These are phyloP conservation scores for Salmo trutta DNA, from an alignment of 2,797 vertebrate species.

Conservation along the genomic window DNA sequence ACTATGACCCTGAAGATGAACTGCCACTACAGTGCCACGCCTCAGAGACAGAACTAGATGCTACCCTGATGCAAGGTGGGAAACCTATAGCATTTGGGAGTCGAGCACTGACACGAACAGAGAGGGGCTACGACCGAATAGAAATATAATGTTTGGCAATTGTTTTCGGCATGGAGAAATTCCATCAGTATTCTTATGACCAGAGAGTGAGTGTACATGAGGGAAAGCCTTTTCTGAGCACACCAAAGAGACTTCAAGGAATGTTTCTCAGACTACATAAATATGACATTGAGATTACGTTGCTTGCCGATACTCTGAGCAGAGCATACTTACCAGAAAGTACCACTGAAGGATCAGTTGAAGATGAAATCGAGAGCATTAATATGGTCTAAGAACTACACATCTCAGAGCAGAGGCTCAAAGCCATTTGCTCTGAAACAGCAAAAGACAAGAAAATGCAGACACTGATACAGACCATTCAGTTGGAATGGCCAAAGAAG, in stretches of 20 bases:
- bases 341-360: slow-evolving; percentile 16
- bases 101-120: slow-evolving; percentile 28
- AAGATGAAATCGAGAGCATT: slow-evolving; percentile 26
- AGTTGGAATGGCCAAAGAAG: background rate
- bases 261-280: slow-evolving; percentile 26
- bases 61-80: slow-evolving; percentile 23
- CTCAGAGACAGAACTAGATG: slow-evolving; percentile 24
- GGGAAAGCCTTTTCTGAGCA: slow-evolving; percentile 13
- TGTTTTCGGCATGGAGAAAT: slow-evolving; percentile 30
- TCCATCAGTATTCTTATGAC: slow-evolving; percentile 30
- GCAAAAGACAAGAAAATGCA: slow-evolving; percentile 2
- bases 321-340: slow-evolving; percentile 20
- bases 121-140: slow-evolving; percentile 14
- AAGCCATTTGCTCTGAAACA: slow-evolving; percentile 7
- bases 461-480: background rate
- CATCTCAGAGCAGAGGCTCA: slow-evolving; percentile 14
- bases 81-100: slow-evolving; percentile 36
- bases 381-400: slow-evolving; percentile 20
- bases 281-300: slow-evolving; percentile 27
- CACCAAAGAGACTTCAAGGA: slow-evolving; percentile 34
- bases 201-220: slow-evolving; percentile 15
- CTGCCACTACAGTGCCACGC: slow-evolving; percentile 32
- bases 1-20: slow-evolving; percentile 17
- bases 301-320: slow-evolving; percentile 22
- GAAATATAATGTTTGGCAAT: slow-evolving; percentile 20